Conservation (phyloP, 2,113 vertebrate genomes). For the Pan paniscus region DNA sequence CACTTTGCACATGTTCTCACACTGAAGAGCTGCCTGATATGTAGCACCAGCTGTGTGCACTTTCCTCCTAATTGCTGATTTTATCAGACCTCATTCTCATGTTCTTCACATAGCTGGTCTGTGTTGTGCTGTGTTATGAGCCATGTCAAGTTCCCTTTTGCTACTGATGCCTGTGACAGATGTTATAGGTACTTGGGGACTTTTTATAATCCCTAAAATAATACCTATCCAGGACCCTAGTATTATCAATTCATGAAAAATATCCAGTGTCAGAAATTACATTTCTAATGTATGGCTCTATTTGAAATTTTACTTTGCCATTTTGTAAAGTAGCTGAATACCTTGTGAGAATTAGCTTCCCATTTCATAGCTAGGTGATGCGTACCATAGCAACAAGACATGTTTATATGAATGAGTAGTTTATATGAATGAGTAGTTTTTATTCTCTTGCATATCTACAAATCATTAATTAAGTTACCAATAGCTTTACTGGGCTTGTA, state of each 20-base stretch:
- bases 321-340: conserved; percentile 24
- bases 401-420: not conserved
- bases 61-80: not conserved
- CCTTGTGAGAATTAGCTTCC: not conserved
- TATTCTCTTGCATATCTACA: not conserved
- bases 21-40: no score
- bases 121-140: not conserved
- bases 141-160: not conserved
- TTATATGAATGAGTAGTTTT: not conserved
- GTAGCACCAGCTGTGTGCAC: fast-evolving
- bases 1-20: not conserved
- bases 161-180: not conserved
- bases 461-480: not conserved
- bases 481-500: not conserved
- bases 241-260: not conserved
- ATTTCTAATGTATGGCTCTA: not conserved
- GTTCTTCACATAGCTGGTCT: not conserved
- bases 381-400: not conserved
- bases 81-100: not conserved
- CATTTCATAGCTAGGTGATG: not conserved
- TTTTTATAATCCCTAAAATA: not conserved
- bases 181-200: not conserved
- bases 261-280: not conserved
- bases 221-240: not conserved
- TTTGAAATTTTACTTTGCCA: not conserved